These are phyloP conservation scores for Catalaphyllia jardinei DNA, from an alignment of 64 coral and sea anemone species.

Conservation along the genomic window DNA sequence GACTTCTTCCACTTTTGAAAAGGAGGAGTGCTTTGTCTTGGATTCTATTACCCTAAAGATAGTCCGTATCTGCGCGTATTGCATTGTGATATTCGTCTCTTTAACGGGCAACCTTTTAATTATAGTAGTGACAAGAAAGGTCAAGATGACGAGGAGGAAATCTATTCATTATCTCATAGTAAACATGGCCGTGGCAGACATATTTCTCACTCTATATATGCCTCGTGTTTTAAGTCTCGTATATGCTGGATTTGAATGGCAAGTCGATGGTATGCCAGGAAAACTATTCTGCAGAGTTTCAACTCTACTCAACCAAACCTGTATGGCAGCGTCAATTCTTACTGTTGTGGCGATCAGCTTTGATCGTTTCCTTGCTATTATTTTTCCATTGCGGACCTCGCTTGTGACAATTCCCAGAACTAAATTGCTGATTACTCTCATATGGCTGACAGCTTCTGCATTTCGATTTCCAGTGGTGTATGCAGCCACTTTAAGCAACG, in stretches of 20 bases:
- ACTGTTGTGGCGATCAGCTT: constrained; percentile 56
- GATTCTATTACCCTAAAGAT: background rate
- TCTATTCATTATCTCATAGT: constrained; percentile 59
- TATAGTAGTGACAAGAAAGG: background rate
- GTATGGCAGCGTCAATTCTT: constrained; percentile 52
- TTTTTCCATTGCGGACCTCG: constrained; percentile 13
- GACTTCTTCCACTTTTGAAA: background rate
- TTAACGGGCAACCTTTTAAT: background rate
- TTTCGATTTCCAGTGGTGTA: constrained; percentile 38
- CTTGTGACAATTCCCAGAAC: background rate
- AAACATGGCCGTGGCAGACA: constrained; percentile 55
- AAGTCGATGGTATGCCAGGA: background rate
- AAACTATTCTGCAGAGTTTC: constrained; percentile 31
- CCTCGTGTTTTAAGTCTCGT: constrained; percentile 10
- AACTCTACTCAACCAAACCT: constrained; percentile 32
- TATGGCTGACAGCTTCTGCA: constrained; percentile 22
- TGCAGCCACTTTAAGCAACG: background rate
- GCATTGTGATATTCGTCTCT: constrained; percentile 12
- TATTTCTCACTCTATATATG: constrained; percentile 52
- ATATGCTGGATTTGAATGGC: constrained; percentile 46
- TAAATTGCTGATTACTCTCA: background rate
- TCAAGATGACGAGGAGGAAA: constrained; percentile 7
- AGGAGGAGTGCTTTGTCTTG: background rate
- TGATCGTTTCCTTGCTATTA: constrained; percentile 68
- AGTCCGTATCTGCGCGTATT: background rate